phyloP scores from a whole-genome alignment of 2,797 vertebrate species.

The Anguilla anguilla region DNA sequence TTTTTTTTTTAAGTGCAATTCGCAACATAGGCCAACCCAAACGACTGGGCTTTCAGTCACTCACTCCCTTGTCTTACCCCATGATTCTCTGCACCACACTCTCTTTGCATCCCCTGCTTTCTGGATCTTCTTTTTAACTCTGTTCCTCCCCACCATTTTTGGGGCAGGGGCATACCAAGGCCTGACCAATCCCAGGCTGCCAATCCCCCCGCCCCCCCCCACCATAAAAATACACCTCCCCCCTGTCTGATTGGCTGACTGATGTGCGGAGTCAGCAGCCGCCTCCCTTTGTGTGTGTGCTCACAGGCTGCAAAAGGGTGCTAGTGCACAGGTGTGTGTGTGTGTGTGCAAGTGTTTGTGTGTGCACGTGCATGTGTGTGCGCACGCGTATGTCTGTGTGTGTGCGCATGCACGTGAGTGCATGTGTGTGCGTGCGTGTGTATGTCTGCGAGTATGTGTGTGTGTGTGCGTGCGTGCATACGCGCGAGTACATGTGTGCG shows the following conservation, averaged over 20 bases:
- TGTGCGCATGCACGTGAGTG: neutral
- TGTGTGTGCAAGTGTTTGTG: neutral
- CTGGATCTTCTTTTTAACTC: neutral
- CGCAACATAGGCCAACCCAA: neutral
- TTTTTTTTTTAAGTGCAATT: neutral
- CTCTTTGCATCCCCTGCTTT: neutral
- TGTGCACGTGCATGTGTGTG: neutral
- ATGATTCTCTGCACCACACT: neutral
- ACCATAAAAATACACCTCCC: no score
- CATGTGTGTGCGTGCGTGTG: neutral
- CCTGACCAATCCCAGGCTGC: no score
- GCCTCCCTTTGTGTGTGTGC: conserved; percentile 10
- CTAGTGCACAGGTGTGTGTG: neutral
- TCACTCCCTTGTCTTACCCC: neutral
- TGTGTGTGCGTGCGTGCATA: conserved; percentile 10
- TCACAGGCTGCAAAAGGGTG: no score
- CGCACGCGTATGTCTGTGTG: neutral
- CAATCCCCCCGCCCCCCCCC: no score
- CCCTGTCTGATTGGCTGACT: no score
- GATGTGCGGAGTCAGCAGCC: neutral
- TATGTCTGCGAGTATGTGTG: neutral
- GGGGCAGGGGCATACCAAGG: neutral
- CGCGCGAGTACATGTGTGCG: conserved; percentile 18
- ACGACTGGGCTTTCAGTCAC: neutral
- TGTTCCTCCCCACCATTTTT: no score